Base-by-base conservation (phyloP, 1,140 invertebrate species). In the Paramacrobiotus metropolitanus region DNA sequence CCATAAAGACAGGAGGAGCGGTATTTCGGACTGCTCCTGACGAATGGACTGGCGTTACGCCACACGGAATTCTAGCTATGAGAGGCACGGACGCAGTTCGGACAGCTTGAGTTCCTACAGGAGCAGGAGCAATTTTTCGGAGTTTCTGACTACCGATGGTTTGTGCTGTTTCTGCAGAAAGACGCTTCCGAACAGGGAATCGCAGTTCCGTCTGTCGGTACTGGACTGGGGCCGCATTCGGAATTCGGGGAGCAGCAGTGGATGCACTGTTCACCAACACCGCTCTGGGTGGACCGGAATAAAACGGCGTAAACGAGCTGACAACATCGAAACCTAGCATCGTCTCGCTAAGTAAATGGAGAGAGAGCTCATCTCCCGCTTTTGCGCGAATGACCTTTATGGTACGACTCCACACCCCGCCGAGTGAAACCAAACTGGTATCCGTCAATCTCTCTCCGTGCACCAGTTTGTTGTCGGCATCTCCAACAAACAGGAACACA, bases 401-500 rank as follows among this genome's bases (percentile, higher is more conserved):
- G 45, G 64, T 68, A 48, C 69, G 68, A 21, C 55, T 67, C 65
- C 69, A 67, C 1, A 34, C 31, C 24, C 65, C 66, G 2, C 65
- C 64, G 60, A 24, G 15, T 55, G 65, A 69, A 45, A 71, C 21
- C 45, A 74, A 64, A 28, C 63, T 45, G 9, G 63, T 40, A 66
- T 74, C 71, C 62, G 68, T 68, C 24, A 75, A 64, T 64, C 67
- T 71, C 29, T 68, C 67, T 45, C 72, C 69, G 61, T 67, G 71
- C 4, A 75, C 60, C n/a, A 73, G 63, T 9, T 66, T 67, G 62
- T 76, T 73, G 60, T 71, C 71, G 18, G 64, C 64, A 67, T 76
- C 70, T 9, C 74, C 73, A 28, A 76, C 65, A 28, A 76, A 34
- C 3, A 76, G 64, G 2, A 69, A 62, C 63, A 68, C 69, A 31